Percentiles rank a stretch among this genome's conserved stretches.
phyloP scores from a whole-genome alignment of 2,797 vertebrate genomes.

The Tadarida brasiliensis region DNA sequence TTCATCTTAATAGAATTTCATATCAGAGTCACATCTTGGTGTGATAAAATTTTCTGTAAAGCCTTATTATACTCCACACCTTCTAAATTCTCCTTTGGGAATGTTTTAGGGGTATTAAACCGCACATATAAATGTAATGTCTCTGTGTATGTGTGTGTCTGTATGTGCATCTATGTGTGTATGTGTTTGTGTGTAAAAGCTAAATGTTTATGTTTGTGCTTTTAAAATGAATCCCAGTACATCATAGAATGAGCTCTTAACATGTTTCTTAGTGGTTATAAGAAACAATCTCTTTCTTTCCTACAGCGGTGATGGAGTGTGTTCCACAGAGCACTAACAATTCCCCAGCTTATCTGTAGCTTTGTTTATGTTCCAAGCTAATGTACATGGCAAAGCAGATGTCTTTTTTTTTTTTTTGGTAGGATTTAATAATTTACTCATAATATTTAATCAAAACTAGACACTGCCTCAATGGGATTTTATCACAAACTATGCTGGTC shows the following conservation, averaged over 20 bases:
- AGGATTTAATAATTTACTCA: slow-evolving; percentile 71
- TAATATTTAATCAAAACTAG: slow-evolving; percentile 71
- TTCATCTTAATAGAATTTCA: slow-evolving; percentile 67
- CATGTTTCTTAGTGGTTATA: slow-evolving; percentile 53
- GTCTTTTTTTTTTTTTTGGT: slow-evolving; percentile 34
- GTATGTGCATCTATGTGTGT: background rate
- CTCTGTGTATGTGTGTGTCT: background rate
- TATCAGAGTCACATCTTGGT: slow-evolving; percentile 51
- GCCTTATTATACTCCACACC: slow-evolving; percentile 23
- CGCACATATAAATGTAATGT: background rate
- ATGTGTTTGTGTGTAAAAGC: background rate
- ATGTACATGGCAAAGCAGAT: slow-evolving; percentile 3
- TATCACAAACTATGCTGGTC: slow-evolving; percentile 12
- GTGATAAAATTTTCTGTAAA: slow-evolving; percentile 62
- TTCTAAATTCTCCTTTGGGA: slow-evolving; percentile 52
- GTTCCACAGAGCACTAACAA: slow-evolving; percentile 18
- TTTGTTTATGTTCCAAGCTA: slow-evolving; percentile 58
- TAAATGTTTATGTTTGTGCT: slow-evolving; percentile 33
- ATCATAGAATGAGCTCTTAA: slow-evolving; percentile 34
- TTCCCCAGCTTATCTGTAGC: slow-evolving; percentile 26
- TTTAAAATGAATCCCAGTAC: slow-evolving; percentile 27
- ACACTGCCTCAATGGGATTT: slow-evolving; percentile 50
- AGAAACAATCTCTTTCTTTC: slow-evolving; percentile 31
- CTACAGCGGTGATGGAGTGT: slow-evolving; percentile 35
- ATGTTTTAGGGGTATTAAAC: slow-evolving; percentile 38